Conservation (phyloP, 2,888 invertebrate genomes). For the Cephus pygmeus region DNA sequence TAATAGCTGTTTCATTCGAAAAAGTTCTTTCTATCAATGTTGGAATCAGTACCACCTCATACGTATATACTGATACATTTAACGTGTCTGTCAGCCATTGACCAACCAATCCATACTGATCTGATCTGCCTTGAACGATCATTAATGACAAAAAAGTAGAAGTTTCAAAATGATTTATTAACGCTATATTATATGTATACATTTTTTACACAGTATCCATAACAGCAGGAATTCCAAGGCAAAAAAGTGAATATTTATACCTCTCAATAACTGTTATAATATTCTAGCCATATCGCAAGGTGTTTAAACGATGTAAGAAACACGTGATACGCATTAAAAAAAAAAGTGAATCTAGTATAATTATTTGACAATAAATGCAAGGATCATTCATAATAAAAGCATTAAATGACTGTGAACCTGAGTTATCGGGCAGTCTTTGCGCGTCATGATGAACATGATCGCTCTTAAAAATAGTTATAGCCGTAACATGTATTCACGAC, state of each 20-base stretch:
- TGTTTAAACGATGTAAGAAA: not conserved
- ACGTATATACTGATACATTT: constrained; percentile 70
- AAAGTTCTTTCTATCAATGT: constrained; percentile 71
- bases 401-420: not conserved
- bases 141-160: not conserved
- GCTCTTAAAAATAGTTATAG: not conserved
- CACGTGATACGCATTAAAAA: not conserved
- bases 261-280: not conserved
- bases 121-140: constrained; percentile 56
- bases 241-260: not conserved
- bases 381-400: not conserved
- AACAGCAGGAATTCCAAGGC: not conserved
- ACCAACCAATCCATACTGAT: constrained; percentile 69
- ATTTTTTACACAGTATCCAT: not conserved
- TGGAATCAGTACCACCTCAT: constrained; percentile 71
- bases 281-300: not conserved
- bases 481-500: not conserved
- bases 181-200: not conserved
- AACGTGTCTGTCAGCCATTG: constrained; percentile 69
- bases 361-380: not conserved
- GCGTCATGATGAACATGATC: not conserved
- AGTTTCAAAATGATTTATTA: not conserved
- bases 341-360: not conserved
- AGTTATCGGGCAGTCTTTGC: not conserved
- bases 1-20: constrained; percentile 70